These are phyloP conservation scores for Triplophysa yarkandensis DNA, from an alignment of 2,797 vertebrate genomes.

Conservation along the genomic window DNA sequence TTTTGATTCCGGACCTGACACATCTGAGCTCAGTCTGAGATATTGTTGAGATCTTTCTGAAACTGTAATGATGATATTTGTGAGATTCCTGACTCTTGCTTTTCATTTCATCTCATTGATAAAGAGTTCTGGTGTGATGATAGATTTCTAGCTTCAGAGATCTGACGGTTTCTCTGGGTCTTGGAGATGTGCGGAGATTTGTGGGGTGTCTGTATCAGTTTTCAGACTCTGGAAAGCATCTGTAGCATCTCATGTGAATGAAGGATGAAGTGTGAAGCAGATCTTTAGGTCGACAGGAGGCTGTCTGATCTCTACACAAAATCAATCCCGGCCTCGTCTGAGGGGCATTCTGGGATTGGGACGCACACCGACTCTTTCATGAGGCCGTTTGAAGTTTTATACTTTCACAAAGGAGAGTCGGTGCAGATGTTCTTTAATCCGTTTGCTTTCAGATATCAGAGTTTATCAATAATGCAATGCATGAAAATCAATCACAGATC, in stretches of 20 bases:
- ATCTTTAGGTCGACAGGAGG: conserved; percentile 1
- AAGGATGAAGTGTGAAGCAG: conserved; percentile 7
- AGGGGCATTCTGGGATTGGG: conserved; percentile 20
- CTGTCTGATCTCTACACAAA: conserved; percentile 5
- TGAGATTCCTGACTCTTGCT: too few species aligned
- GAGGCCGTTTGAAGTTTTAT: conserved; percentile 22
- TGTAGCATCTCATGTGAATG: conserved; percentile 3
- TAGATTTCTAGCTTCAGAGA: too few species aligned
- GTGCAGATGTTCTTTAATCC: not conserved
- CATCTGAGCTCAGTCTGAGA: too few species aligned
- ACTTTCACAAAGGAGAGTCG: not conserved
- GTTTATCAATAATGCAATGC: conserved; percentile 13
- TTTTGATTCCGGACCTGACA: too few species aligned
- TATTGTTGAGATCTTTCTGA: too few species aligned
- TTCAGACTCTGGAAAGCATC: not conserved
- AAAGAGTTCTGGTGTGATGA: too few species aligned
- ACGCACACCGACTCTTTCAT: conserved; percentile 9
- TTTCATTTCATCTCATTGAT: too few species aligned
- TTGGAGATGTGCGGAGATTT: too few species aligned
- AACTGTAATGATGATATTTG: too few species aligned
- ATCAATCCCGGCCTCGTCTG: conserved; percentile 5
- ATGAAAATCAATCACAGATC: not conserved
- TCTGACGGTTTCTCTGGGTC: too few species aligned
- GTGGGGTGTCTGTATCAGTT: not conserved
- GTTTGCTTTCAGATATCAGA: conserved; percentile 17